Evolutionary conservation across 2,113 vertebrate species (phyloP).

Genomic region (Aegypius monachus): DNA sequence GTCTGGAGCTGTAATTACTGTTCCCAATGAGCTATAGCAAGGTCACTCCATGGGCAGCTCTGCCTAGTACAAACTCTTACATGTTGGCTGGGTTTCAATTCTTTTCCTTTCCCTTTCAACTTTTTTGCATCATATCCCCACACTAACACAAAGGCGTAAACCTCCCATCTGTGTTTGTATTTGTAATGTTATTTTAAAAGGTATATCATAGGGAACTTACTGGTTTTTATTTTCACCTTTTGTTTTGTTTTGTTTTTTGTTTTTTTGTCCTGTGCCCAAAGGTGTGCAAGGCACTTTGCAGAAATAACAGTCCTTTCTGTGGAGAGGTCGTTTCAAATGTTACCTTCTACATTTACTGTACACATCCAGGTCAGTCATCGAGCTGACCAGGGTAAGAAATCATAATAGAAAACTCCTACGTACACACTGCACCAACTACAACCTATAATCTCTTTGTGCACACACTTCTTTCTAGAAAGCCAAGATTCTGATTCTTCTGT

Average conservation of each 20-base stretch:
- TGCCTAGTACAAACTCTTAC: not conserved
- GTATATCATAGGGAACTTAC: not conserved
- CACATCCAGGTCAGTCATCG: not conserved
- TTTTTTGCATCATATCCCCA: not conserved
- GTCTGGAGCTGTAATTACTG: not conserved
- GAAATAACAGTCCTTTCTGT: not conserved
- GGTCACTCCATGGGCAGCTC: conserved; percentile 39
- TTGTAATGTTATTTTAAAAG: not conserved
- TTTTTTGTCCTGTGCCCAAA: not conserved
- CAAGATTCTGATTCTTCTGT: conserved; percentile 58
- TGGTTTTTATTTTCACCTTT: not conserved
- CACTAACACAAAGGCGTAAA: not conserved
- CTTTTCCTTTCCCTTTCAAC: not conserved
- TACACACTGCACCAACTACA: conserved; percentile 46
- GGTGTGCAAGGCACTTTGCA: conserved; percentile 34
- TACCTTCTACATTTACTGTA: conserved; percentile 47
- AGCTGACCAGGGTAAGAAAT: conserved; percentile 23
- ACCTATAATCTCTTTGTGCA: conserved; percentile 39
- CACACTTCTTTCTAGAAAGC: conserved; percentile 51
- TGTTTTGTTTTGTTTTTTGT: not conserved
- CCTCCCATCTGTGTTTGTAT: not conserved
- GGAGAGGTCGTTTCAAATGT: not conserved
- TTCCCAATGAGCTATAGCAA: conserved; percentile 10
- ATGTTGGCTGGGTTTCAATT: not conserved
- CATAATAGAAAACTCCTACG: conserved; percentile 34